Evolutionary conservation across 2,888 invertebrate genomes (phyloP), one percentile per base, ranked within the genome.

Genomic region (Creontiades dilutus): DNA sequence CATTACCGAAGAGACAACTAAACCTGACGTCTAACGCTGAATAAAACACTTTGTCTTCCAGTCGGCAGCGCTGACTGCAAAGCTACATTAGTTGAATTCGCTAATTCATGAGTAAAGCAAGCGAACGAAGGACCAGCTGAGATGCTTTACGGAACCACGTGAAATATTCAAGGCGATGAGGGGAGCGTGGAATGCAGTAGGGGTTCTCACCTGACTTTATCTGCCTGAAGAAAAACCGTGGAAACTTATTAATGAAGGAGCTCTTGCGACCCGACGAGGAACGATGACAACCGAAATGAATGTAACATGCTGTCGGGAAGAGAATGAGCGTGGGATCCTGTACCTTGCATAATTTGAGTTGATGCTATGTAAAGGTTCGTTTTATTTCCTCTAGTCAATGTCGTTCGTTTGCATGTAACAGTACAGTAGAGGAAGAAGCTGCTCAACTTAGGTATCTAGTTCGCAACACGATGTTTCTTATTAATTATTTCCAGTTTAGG

Each of bases 91-190:
- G 68, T 68, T 68, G 68, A 12, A 23, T 68, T 68, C 23, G 68
- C 68, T 68, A 68, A 68, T 68, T 68, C 68, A 68, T 68, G 68
- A 68, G 68, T 27, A 68, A 68, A 68, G 23, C 68, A 27, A 23
- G 19, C 12, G 68, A 23, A 23, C 27, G 68, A 23, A 12, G 68
- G 19, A 19, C n/a, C 61, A 19, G 61, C 61, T 61, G 68, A 23
- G 23, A 23, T 23, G 68, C 68, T 68, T 27, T 27, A 68, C 23
- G 23, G 68, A 23, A 68, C 13, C 68, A 13, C 19, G 23, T 68
- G 19, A 68, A 68, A 68, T 68, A 68, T 68, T 68, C 68, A 68
- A 23, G 23, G 23, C 68, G 68, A 68, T 68, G 68, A 68, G 68
- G 23, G 68, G 68, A 13, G 68, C 68, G 11, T 23, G 68, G 68